Percentiles rank a stretch among this genome's conserved stretches.
These are phyloP conservation scores for Syrista parreyssii DNA, from an alignment of 2,888 invertebrate species.

Conservation along the genomic window DNA sequence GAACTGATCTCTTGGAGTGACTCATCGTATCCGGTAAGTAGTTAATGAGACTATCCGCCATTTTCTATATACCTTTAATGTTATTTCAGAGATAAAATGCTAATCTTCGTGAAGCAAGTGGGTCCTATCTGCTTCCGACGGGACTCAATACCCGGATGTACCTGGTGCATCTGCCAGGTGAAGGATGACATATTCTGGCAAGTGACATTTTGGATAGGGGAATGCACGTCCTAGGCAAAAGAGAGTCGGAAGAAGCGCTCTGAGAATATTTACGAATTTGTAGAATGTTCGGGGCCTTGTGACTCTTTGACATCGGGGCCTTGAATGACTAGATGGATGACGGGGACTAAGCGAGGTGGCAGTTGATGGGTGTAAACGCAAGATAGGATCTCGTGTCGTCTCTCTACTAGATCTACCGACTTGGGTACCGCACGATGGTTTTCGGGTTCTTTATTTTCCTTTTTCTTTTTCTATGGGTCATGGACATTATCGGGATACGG, in stretches of 20 bases:
- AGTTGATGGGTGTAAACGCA: conserved; percentile 62
- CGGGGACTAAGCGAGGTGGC: conserved; percentile 49
- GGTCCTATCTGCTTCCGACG: background rate
- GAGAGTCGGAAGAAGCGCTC: background rate
- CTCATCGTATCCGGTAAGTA: background rate
- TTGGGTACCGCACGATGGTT: conserved; percentile 23
- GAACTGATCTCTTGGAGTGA: background rate
- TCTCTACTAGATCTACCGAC: conserved; percentile 38
- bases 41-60: background rate
- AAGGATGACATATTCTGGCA: background rate
- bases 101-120: background rate
- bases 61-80: background rate
- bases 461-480: background rate
- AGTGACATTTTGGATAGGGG: background rate
- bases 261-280: conserved; percentile 22
- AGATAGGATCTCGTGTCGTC: conserved; percentile 57
- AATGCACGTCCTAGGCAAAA: background rate
- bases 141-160: background rate
- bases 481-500: background rate
- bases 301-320: conserved; percentile 5
- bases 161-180: background rate
- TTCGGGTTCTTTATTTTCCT: conserved; percentile 13
- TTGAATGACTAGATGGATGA: conserved; percentile 37
- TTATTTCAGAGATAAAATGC: background rate
- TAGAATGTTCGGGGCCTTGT: conserved; percentile 8